Conservation (phyloP, 2,113 vertebrate genomes). For the Tonatia bakeri region DNA sequence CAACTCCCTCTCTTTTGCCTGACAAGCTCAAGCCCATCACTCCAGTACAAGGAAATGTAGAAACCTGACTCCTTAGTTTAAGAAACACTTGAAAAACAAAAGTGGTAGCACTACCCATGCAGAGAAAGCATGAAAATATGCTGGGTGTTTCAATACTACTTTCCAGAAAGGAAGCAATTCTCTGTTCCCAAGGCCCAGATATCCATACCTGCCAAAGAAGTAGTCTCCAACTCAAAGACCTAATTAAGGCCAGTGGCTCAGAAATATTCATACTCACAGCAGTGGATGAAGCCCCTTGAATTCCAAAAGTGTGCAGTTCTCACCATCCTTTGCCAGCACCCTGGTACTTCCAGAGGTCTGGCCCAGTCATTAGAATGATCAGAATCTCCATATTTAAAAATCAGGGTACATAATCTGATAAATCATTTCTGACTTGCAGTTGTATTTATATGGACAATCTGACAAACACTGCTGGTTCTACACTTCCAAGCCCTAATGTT, state of each 20-base stretch:
- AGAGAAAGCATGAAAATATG: neutral
- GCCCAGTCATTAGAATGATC: neutral
- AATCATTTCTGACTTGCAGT: neutral
- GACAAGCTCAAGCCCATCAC: neutral
- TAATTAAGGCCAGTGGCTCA: neutral
- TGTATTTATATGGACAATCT: neutral
- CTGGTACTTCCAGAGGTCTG: neutral
- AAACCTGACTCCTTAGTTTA: neutral
- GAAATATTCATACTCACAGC: neutral
- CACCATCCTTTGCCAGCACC: neutral
- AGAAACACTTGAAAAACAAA: neutral
- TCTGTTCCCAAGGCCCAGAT: neutral
- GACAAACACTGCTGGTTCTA: neutral
- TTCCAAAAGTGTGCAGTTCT: neutral
- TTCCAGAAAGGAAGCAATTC: neutral
- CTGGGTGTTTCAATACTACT: neutral
- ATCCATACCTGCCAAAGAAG: neutral
- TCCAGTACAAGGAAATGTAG: neutral
- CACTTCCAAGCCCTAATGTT: neutral
- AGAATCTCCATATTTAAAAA: neutral
- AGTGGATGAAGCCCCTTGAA: neutral
- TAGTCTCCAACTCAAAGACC: neutral
- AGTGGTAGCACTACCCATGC: neutral
- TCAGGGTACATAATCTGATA: neutral
- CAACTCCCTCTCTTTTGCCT: neutral